These are phyloP conservation scores for Tylochromis polylepis DNA, from an alignment of 2,113 vertebrate genomes.

Conservation along the genomic window DNA sequence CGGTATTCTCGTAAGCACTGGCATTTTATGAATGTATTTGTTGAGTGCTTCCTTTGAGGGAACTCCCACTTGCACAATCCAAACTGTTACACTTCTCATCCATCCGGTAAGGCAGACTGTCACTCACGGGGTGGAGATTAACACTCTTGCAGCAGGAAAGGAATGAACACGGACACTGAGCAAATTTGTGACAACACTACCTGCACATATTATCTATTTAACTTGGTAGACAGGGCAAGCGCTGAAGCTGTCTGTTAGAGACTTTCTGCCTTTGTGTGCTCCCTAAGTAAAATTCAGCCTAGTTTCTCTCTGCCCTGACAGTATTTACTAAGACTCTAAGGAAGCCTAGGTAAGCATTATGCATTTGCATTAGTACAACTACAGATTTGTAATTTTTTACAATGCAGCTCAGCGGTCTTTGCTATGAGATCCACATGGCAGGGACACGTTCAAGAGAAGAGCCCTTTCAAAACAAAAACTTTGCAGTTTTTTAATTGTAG, in stretches of 20 bases:
- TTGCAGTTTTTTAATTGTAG: background rate
- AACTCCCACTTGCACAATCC: slow-evolving; percentile 35
- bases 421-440: background rate
- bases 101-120: slow-evolving; percentile 35
- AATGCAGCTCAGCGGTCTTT: background rate
- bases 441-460: background rate
- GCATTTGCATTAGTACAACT: background rate
- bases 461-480: too few species aligned
- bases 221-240: background rate
- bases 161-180: background rate
- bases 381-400: background rate
- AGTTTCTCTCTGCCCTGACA: background rate
- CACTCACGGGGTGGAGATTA: slow-evolving; percentile 17
- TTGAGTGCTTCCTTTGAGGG: slow-evolving; percentile 32
- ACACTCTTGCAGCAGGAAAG: slow-evolving; percentile 6
- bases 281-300: background rate
- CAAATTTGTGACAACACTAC: slow-evolving; percentile 1
- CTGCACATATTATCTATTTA: background rate
- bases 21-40: slow-evolving; percentile 21
- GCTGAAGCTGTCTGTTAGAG: background rate
- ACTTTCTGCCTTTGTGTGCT: background rate
- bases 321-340: background rate
- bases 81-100: slow-evolving; percentile 35
- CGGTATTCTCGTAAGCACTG: background rate
- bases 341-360: background rate